Base-by-base conservation (phyloP, 2,888 invertebrate genomes). In the Anaspis maculata region DNA sequence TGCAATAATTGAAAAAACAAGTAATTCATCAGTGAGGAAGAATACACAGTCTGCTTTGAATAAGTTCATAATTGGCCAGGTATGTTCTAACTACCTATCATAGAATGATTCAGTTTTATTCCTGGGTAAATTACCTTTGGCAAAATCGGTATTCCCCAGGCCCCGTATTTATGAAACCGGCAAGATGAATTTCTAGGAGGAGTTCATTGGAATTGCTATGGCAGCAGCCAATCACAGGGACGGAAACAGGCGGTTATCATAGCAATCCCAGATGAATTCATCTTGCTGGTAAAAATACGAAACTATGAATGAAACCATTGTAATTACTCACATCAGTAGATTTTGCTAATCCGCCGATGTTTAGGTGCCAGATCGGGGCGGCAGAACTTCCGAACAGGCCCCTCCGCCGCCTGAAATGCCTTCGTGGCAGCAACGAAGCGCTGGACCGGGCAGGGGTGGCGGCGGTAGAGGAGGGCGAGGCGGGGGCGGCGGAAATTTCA, bases 371-470 rank as follows among this genome's bases (percentile, higher is more conserved):
- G 97, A 97, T 63, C 71, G 96, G 51, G 97, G 97, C 12, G 96
- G 96, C 1, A 70, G 96, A 30, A 85, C 95, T 0, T 77, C 81
- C 49, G 96, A 96, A 54, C 83, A 87, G 51, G 86, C 88, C 41
- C 83, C 90, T 0, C 96, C 96, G 0, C 91, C 94, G 0, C 94
- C 94, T 0, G 96, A 96, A 69, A 95, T 96, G 92, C 96, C 96
- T 0, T 82, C 90, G 0, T 96, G 95, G 89, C 80, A 83, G 55
- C 86, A 89, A 54, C 69, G 76, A 21, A 68, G 70, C 1, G 52
- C 70, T 16, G 72, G 70, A 16, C 67, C 72, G 6, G 54, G 59
- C 16, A 62, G 62, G 12, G 64, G 73, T 22, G 67, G 70, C 21
- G 56, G 66, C 21, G 67, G 68, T 25, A 60, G 71, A 37, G 57